Evolutionary conservation across 2,113 vertebrate species (phyloP).

Genomic region (Lycaon pictus): DNA sequence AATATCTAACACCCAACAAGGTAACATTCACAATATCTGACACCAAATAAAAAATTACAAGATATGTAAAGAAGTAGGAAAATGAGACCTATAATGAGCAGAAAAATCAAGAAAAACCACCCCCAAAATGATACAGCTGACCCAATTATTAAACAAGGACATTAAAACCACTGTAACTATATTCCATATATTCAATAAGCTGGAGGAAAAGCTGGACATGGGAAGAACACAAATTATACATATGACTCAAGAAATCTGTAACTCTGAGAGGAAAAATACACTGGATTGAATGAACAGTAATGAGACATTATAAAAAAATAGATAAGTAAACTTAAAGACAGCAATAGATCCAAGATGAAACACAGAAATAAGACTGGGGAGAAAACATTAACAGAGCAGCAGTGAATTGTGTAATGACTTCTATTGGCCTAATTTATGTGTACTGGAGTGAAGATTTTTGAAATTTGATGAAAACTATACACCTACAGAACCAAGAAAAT

Average conservation of each 20-base stretch:
- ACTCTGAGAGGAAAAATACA: not conserved
- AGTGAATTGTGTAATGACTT: not conserved
- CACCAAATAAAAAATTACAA: not conserved
- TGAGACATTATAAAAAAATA: not conserved
- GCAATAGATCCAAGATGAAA: slow-evolving; percentile 18
- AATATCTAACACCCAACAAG: not conserved
- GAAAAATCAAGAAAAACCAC: not conserved
- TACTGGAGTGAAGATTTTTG: not conserved
- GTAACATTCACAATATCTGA: not conserved
- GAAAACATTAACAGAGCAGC: not conserved
- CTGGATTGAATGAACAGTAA: not conserved
- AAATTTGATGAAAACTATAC: slow-evolving; percentile 32
- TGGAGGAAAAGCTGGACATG: not conserved
- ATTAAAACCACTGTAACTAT: not conserved
- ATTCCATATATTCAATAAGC: not conserved
- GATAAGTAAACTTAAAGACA: not conserved
- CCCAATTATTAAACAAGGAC: not conserved
- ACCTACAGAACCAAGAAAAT: slow-evolving; percentile 1
- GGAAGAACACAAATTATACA: not conserved
- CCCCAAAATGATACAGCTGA: not conserved
- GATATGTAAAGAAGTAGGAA: not conserved
- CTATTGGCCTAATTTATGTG: not conserved
- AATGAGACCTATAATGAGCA: not conserved
- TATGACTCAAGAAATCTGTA: not conserved
- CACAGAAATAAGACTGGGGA: not conserved